Base-by-base conservation (phyloP, 2,797 vertebrate species). In the Spondyliosoma cantharus region DNA sequence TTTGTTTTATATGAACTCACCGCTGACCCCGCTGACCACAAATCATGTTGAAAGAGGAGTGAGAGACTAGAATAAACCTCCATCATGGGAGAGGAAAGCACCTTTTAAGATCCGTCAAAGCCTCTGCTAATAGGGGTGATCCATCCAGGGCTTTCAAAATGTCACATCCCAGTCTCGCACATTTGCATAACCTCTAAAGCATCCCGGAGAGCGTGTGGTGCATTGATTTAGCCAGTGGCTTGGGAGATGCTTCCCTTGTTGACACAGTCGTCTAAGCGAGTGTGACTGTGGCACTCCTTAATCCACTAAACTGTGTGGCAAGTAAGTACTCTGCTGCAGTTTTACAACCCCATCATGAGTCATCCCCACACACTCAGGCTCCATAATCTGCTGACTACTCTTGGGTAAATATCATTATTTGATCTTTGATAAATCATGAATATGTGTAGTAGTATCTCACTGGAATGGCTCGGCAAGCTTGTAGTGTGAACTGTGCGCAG, bases 181-280 rank as follows among this genome's bases (percentile, higher is more conserved):
- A 95, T 96, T 96, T 96, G 93, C 94, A 96, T 96, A 95, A 93
- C 93, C 95, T 95, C 91, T 90, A 91, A 93, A 94, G 91, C 85
- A 71, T 88, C 91, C 82, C 79, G 42, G 87, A 64, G 89, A 90
- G 91, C 57, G 74, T 66, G 91, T 81, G 5, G 85, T 42, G 80
- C 93, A 94, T 95, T 93, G 95, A 95, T 95, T 95, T 92, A 94
- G 90, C 89, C 82, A 16, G 53, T 62, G 89, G 91, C 93, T 93
- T 91, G 87, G 88, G 89, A 92, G 92, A 92, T 78, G 87, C 91
- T 93, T 81, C 82, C 80, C 87, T 88, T 94, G 94, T 95, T 95
- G 94, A 95, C 93, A 95, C 89, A 93, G 91, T 83, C 80, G 71
- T 93, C 88, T 93, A 90, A 92, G 91, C 81, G 78, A 93, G 91